Evolutionary conservation across 2,113 vertebrate genomes (phyloP), one percentile per base, ranked within the genome.

Genomic region (Poeciliopsis occidentalis): DNA sequence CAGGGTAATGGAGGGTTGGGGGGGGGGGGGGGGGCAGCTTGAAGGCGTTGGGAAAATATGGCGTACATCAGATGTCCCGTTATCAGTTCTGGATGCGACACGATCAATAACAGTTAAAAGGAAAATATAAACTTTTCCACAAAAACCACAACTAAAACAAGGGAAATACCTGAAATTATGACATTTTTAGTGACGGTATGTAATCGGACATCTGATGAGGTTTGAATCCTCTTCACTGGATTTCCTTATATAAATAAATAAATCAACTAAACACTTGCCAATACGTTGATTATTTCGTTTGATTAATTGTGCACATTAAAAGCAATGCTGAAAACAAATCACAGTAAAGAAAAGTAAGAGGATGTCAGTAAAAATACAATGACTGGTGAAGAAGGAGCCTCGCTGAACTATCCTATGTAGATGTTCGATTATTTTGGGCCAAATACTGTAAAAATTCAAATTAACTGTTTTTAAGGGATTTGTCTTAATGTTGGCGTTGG

Each of bases 1-100:
- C 3, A 27, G 74, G 80, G 83, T 68, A 69, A 81, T 74, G 80
- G 54, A 44, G 79, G 13, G 41, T 44, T 13, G 80, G 82, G 84
- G 73, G 27, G 1, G 84, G 73, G 27, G 1, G 27, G 27, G 79
- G 74, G 84, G 47, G 60, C 78, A 72, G 82, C 83, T 86, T 63
- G 69, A 71, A 83, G 86, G 85, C 70, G 64, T 77, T 71, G 62
- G 68, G 78, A 67, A 82, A 88, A 89, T 74, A 90, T 91, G 90
- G 83, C 87, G 85, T 71, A 70, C 29, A 44, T 80, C 64, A 73
- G 68, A 41, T 6, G 51, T 84, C 81, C 77, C n/a, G 31, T 74
- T 76, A 75, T 79, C 41, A 67, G 60, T 76, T 75, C 54, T 47
- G 64, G 60, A 76, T 67, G 27, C 37, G 63, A 73, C 62, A 29